Percentiles rank a stretch among this genome's conserved stretches.
These are phyloP conservation scores for Cisticola juncidis DNA, from an alignment of 2,113 vertebrate species.

Conservation along the genomic window DNA sequence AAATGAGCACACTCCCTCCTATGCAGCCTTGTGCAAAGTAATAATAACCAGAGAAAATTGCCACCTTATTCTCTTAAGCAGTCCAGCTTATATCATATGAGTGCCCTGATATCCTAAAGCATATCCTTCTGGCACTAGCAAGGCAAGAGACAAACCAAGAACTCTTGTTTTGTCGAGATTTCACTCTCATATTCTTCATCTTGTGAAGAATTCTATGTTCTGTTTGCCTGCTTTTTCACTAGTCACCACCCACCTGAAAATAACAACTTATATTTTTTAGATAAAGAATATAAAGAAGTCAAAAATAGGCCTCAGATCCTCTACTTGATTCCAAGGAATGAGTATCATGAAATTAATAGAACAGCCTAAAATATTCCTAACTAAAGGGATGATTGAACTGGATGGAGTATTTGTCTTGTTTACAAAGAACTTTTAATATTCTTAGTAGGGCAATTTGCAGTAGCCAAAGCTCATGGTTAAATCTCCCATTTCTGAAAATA, in stretches of 20 bases:
- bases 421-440: neutral
- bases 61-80: neutral
- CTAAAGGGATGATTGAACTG: neutral
- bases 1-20: neutral
- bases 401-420: neutral
- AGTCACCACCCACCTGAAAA: neutral
- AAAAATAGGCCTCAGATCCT: neutral
- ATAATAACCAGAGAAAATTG: neutral
- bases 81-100: neutral
- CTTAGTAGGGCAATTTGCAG: neutral
- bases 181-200: neutral
- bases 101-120: neutral
- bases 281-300: neutral
- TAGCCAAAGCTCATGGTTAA: neutral
- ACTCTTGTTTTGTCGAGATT: neutral
- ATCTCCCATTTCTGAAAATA: neutral
- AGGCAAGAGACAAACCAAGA: neutral
- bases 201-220: neutral
- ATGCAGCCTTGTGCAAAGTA: neutral
- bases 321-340: neutral
- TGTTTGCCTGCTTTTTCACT: neutral
- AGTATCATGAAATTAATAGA: neutral
- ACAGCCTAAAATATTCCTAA: neutral
- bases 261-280: neutral
- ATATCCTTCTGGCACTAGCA: neutral